Conservation (phyloP, 2,797 vertebrate genomes). For the Mallotus villosus region DNA sequence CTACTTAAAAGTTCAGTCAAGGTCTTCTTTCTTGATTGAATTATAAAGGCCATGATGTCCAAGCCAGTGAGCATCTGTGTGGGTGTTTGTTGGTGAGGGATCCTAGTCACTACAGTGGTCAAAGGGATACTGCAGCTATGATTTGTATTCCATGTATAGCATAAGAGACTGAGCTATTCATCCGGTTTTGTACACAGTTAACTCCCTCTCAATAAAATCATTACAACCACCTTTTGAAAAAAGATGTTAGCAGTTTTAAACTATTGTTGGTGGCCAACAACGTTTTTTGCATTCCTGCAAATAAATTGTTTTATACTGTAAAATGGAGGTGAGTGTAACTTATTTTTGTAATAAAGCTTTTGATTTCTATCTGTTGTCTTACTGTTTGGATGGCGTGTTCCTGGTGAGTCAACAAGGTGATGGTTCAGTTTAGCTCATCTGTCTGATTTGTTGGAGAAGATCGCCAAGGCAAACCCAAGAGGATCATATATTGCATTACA, state of each 20-base stretch:
- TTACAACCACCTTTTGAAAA: constrained; percentile 93
- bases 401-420: constrained; percentile 8
- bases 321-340: constrained; percentile 99
- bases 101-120: constrained; percentile 73
- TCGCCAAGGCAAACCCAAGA: no score
- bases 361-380: constrained; percentile 99
- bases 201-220: constrained; percentile 94
- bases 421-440: no score
- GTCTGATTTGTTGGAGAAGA: no score
- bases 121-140: constrained; percentile 98
- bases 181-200: constrained; percentile 98
- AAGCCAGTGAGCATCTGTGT: constrained; percentile 56
- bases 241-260: constrained; percentile 99
- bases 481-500: no score
- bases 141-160: constrained; percentile 81
- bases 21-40: background rate
- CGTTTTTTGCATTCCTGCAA: constrained; percentile 99
- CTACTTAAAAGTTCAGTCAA: constrained; percentile 15
- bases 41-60: constrained; percentile 33
- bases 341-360: constrained; percentile 99
- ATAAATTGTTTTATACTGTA: constrained; percentile 99
- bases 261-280: constrained; percentile 99
- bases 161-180: constrained; percentile 80
- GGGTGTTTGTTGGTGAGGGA: constrained; percentile 58
- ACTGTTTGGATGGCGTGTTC: constrained; percentile 65